These are phyloP conservation scores for Pteruthius melanotis DNA, from an alignment of 2,113 vertebrate genomes.

Conservation along the genomic window DNA sequence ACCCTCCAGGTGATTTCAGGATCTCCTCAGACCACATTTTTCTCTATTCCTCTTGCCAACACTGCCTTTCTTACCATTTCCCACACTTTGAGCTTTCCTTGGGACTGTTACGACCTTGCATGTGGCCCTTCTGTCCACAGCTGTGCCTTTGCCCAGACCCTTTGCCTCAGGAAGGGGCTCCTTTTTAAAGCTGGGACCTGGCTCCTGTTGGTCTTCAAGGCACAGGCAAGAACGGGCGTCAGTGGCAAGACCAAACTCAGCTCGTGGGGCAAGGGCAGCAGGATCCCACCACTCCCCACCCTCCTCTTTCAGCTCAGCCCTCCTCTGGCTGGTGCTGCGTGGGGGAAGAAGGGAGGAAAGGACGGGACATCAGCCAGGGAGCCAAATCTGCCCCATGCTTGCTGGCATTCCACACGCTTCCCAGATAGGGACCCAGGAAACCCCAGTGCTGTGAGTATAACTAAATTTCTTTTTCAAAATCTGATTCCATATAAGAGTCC, in stretches of 20 bases:
- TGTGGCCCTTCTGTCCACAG: background rate
- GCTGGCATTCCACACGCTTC: background rate
- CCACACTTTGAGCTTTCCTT: background rate
- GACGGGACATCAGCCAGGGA: background rate
- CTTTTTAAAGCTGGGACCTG: background rate
- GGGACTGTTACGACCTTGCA: background rate
- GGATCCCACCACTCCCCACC: background rate
- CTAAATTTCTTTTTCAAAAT: background rate
- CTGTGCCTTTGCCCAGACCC: background rate
- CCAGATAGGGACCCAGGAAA: background rate
- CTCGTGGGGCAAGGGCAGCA: background rate
- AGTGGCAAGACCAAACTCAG: background rate
- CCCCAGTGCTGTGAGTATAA: background rate
- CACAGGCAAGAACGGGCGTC: background rate
- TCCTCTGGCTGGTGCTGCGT: background rate
- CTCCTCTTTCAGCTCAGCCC: background rate
- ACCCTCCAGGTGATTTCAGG: background rate
- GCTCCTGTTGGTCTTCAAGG: background rate
- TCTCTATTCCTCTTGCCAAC: background rate
- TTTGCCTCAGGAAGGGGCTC: background rate
- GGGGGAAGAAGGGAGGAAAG: background rate
- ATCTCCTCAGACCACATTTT: background rate
- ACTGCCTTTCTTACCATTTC: background rate
- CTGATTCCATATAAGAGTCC: background rate
- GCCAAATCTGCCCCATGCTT: background rate